Evolutionary conservation across 1,140 invertebrate genomes (phyloP), one percentile per base, ranked within the genome.

Genomic region (Campoletis sonorensis): DNA sequence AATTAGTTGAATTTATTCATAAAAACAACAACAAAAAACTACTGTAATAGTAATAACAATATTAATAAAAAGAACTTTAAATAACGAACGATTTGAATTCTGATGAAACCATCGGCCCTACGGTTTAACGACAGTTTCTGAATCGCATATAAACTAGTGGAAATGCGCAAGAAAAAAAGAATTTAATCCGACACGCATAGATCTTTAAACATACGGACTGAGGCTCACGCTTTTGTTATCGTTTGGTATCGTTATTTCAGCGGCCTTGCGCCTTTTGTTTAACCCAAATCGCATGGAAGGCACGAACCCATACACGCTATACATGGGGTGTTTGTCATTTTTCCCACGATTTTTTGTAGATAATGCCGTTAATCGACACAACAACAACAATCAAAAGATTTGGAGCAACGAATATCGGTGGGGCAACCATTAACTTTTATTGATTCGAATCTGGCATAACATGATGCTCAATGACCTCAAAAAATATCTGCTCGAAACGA

Each of bases 161-260:
- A 64, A 64, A 23, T 26, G 21, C 21, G 27, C n/a, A 64, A 7
- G 61, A 4, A 27, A 64, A 21, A 64, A 27, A 64, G 7, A 64
- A 27, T 23, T 64, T 64, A 8, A 23, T 26, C 23, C 51, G 23
- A 13, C 61, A 64, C 61, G 61, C 61, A 64, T 64, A 13, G n/a
- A 26, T 64, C 61, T 26, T 23, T 23, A 27, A 51, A 21, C 67
- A 30, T 54, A 40, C 21, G 67, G 30, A 16, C 27, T 30, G 45
- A 54, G 23, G 71, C 33, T 79, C 26, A 21, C 77, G 61, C 61
- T 64, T 64, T 82, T 64, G 81, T 77, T 82, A 80, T 82, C 78
- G 73, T 70, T n/a, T 72, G 33, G 80, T 83, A 82, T 76, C 78
- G 71, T 76, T 76, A 79, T 82, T 79, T 79, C n/a, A 68, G 30